Conservation (phyloP, 1,140 invertebrate genomes). For the Tetramorium simillimum region DNA sequence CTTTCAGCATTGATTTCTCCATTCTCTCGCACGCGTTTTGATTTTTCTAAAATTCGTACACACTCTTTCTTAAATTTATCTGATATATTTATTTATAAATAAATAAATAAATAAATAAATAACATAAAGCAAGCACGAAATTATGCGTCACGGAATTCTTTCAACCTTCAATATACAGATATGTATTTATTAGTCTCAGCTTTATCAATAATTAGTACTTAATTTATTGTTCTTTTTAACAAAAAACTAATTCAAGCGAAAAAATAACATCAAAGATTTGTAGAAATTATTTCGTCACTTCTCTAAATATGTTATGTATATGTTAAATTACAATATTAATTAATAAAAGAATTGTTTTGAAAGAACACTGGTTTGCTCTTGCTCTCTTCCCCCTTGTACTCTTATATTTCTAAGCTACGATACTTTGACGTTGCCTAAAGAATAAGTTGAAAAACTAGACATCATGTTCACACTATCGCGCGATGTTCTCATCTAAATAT, state of each 20-base stretch:
- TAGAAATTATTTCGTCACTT: too few species aligned
- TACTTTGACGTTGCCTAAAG: not conserved
- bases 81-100: not conserved
- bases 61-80: not conserved
- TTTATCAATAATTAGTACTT: not conserved
- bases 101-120: too few species aligned
- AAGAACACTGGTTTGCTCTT: not conserved
- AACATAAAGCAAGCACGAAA: not conserved
- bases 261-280: not conserved
- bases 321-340: not conserved
- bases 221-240: not conserved
- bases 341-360: not conserved
- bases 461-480: not conserved
- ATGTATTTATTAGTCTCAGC: not conserved
- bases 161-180: not conserved
- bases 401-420: not conserved
- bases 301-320: too few species aligned
- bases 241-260: not conserved
- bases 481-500: constrained; percentile 17
- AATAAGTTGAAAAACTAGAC: not conserved
- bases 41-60: not conserved
- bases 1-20: constrained; percentile 2
- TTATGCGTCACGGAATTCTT: not conserved
- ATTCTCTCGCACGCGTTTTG: not conserved
- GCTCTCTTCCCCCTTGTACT: not conserved